Evolutionary conservation across 53 echinoderm and acorn worm species (phyloP), one percentile per base, ranked within the genome.

Genomic region (Mesocentrotus franciscanus): DNA sequence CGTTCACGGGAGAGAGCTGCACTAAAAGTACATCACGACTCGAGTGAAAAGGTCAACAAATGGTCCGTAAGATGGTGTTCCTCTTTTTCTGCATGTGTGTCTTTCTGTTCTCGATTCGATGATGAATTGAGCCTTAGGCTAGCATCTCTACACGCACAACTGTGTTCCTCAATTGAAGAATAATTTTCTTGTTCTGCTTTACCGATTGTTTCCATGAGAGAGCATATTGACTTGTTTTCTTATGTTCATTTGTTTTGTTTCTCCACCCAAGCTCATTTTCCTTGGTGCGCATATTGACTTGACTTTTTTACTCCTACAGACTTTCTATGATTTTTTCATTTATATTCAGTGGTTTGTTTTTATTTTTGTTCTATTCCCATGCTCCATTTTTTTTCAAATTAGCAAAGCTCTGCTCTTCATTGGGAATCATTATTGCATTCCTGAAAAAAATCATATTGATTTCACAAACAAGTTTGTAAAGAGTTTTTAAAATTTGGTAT

Each of bases 31-130:
- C 91, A 91, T 66, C 91, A 61, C 39, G 34, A 91, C 91, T 58
- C 15, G 11, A n/a, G 20, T 27, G 91, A 66, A 91, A 91, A 91
- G 91, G 91, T 91, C 91, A 91, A 91, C 91, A 91, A 87, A 87
- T 87, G 87, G 87, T 59, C 58, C n/a, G 0, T 15, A 58, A 87
- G 87, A 57, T 87, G 57, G n/a, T n/a, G 10, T 87, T 58, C 87
- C 9, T 58, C 42, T 81, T 9, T 36, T 87, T 12, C 14, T 84
- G 58, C 87, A 14, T 57, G 56, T 58, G 87, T 58, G 56, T 87
- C 87, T 87, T 87, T 87, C 58, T 57, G 26, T n/a, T 58, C 87
- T 20, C 87, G 58, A 87, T 87, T 29, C 29, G 14, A 87, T 87
- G 87, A 87, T 87, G 87, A 87, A 87, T 87, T 56, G 27, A n/a